Base-by-base conservation (phyloP, 2,888 invertebrate species). In the Eledona agricola region DNA sequence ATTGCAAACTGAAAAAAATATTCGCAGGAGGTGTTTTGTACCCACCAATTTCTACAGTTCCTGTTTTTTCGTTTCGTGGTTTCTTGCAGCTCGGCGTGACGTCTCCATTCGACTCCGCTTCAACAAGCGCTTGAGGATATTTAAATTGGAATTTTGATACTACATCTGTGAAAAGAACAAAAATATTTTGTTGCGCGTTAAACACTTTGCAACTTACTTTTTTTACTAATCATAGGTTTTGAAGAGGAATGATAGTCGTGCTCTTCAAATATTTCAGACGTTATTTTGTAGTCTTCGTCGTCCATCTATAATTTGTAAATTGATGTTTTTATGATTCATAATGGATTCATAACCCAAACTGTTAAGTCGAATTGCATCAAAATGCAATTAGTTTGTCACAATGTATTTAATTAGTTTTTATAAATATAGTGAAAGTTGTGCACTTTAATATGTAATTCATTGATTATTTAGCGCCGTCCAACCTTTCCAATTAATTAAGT, bases 191-290 rank as follows among this genome's bases (percentile, higher is more conserved):
- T 15, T 38, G n/a, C n/a, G n/a, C n/a, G n/a, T 49, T 13, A 13
- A 2, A 22, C 13, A 4, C 4, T 22, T 28, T 26, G 22, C 4
- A 26, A 61, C 72, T 72, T 66, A 79, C 79, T 74, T 47, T 72
- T 72, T 58, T 61, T 55, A 53, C 72, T 64, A 31, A 68, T 59
- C 10, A 61, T 65, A 20, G 76, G 75, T 51, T 69, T 66, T 3
- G 67, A 63, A 26, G 77, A 77, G 6, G 82, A 82, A 58, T 75
- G 78, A 66, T 85, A 87, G 69, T 86, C 80, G 68, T 82, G 83
- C 76, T 89, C 89, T 19, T 80, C 78, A 72, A 88, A 88, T 69
- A 90, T 83, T 78, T 90, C 89, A 12, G 89, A 89, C 26, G 85
- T 83, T 38, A 89, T 85, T 63, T 66, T 64, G 43, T 69, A 66